Base-by-base conservation (phyloP, 2,113 vertebrate genomes). In the Cheilinus undulatus region DNA sequence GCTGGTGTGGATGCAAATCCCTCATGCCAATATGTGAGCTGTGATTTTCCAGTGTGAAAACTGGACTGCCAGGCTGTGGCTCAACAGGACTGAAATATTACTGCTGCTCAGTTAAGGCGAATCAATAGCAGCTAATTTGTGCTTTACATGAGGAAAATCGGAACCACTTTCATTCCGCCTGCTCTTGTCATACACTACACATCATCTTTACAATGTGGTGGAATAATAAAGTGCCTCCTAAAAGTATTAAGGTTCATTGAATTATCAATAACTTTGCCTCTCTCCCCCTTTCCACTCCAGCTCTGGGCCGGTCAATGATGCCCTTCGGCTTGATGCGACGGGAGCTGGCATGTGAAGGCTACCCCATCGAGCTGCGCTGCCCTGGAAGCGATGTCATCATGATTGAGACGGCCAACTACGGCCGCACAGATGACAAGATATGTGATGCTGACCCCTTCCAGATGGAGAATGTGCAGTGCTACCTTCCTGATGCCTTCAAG, bases 381-480 rank as follows among this genome's bases (percentile, higher is more conserved):
- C 96, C 96, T 0, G 96, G 96, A 72, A 97, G 96, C 17, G 96
- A 97, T 34, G 96, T 98, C 89, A 96, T 97, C 91, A 96, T 97
- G 96, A 96, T 98, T 74, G 96, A 96, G 82, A 96, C 96, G 0
- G 96, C 96, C 78, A 98, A 98, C 92, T 98, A 97, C 1, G 96
- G 96, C 15, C 95, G 96, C 81, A 97, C 96, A 0, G 96, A 98
- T 0, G 96, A 97, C 93, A 97, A 97, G 93, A 98, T 98, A 91
- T 98, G 96, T 38, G 96, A 98, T 0, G 96, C 96, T 0, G 96
- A 97, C 87, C 96, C 96, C 22, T 97, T 96, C 93, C 96, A 97
- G 93, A 98, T 98, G 96, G 96, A 97, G 89, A 98, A 98, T 0
- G 95, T 97, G 77, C 95, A 97, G 91, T 98, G 96, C 88, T 97